These are phyloP conservation scores for Oryzias dopingdopingensis DNA, from an alignment of 2,797 vertebrate species.

Conservation along the genomic window DNA sequence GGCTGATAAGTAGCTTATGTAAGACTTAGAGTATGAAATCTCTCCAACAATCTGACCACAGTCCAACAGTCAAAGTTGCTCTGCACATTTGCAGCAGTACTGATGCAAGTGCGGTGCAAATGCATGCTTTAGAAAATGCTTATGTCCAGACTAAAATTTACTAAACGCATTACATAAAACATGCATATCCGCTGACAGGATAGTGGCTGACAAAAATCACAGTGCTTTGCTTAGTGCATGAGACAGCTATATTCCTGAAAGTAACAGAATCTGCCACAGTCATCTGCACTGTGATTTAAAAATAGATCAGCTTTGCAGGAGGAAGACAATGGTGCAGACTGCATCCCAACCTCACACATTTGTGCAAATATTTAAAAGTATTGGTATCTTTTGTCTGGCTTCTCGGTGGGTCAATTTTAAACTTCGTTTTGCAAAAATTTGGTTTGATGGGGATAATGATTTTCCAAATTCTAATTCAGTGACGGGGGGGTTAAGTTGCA, in stretches of 20 bases:
- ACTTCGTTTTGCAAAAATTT: no score
- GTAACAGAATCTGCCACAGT: slow-evolving; percentile 34
- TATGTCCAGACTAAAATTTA: no score
- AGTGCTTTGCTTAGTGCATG: not conserved
- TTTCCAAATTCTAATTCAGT: no score
- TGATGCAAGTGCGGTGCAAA: not conserved
- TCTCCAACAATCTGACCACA: not conserved
- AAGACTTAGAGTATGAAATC: not conserved
- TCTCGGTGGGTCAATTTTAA: no score
- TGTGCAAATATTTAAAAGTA: no score
- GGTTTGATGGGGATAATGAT: no score
- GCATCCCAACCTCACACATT: not conserved
- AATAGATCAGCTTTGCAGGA: slow-evolving; percentile 39
- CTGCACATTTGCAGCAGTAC: not conserved
- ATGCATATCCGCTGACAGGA: no score
- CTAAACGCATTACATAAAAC: no score
- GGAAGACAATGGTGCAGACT: not conserved
- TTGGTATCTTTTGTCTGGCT: no score
- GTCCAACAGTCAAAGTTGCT: not conserved
- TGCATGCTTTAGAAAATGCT: no score
- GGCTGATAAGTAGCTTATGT: slow-evolving; percentile 14
- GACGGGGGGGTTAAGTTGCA: no score
- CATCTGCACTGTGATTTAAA: slow-evolving; percentile 21
- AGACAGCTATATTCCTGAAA: slow-evolving; percentile 1
- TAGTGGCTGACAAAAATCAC: not conserved